Conservation (phyloP, 37 sponge, comb jelly and placozoan genomes). For the Ianthella basta region DNA sequence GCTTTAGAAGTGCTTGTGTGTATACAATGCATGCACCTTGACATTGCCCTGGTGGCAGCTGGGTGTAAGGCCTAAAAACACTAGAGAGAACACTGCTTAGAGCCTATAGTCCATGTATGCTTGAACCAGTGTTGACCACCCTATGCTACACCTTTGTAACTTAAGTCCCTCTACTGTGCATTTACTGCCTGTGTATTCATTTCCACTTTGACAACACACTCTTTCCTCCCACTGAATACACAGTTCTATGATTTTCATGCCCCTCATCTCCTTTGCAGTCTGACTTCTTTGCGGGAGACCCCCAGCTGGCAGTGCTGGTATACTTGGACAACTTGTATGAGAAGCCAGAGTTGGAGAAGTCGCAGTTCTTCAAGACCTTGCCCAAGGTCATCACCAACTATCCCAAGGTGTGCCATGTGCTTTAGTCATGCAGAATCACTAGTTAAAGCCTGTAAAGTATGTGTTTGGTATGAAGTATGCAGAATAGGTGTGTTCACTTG, state of each 20-base stretch:
- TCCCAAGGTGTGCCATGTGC: slow-evolving; percentile 63
- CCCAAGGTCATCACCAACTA: slow-evolving; percentile 52
- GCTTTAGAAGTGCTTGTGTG: too few relatives aligned
- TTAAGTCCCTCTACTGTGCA: too few relatives aligned
- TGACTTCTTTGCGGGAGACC: slow-evolving; percentile 73
- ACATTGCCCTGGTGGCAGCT: too few relatives aligned
- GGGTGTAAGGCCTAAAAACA: too few relatives aligned
- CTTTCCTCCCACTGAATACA: neutral
- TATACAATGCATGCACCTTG: too few relatives aligned
- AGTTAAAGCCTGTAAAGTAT: neutral
- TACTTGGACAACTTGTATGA: slow-evolving; percentile 80
- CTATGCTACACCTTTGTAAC: too few relatives aligned
- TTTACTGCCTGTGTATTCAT: slow-evolving; percentile 10
- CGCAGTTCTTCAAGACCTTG: slow-evolving; percentile 84
- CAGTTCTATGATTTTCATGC: too few relatives aligned
- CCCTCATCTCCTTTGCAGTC: slow-evolving; percentile 22
- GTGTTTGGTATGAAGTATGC: too few relatives aligned
- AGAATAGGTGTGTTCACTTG: too few relatives aligned
- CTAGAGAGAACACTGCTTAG: too few relatives aligned
- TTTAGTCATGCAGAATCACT: neutral
- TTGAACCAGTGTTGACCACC: too few relatives aligned
- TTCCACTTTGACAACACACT: neutral
- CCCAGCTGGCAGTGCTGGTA: slow-evolving; percentile 44
- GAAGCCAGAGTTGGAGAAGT: slow-evolving; percentile 77
- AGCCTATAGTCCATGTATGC: too few relatives aligned